Evolutionary conservation across 2,888 invertebrate species (phyloP).

Genomic region (Azorinus chamasolen): DNA sequence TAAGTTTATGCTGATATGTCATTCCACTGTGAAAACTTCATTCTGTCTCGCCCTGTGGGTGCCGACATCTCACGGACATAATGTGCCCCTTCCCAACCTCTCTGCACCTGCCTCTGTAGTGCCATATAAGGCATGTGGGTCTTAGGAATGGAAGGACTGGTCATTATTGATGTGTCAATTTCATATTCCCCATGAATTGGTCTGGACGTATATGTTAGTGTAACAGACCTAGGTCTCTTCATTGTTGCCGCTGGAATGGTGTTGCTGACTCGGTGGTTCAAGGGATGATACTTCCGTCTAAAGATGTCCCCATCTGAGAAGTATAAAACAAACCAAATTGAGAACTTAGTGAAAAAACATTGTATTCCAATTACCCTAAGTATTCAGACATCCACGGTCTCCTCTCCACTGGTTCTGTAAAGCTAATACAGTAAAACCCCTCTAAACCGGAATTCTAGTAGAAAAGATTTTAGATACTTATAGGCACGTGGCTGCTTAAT

Average conservation of each 20-base stretch:
- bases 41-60: conserved; percentile 79
- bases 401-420: too few species aligned
- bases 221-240: conserved; percentile 73
- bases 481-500: too few species aligned
- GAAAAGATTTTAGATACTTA: too few species aligned
- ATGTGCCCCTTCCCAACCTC: conserved; percentile 82
- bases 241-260: conserved; percentile 82
- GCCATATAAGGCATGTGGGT: conserved; percentile 85
- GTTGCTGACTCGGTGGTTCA: conserved; percentile 78
- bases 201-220: conserved; percentile 62
- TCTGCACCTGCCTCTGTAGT: conserved; percentile 72
- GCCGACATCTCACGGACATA: conserved; percentile 83
- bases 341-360: too few species aligned
- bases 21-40: conserved; percentile 83
- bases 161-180: conserved; percentile 77
- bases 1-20: conserved; percentile 76
- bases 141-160: conserved; percentile 82
- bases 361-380: too few species aligned
- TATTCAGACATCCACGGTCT: too few species aligned
- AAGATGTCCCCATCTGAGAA: conserved; percentile 40
- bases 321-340: too few species aligned
- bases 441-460: too few species aligned
- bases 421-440: too few species aligned
- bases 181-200: conserved; percentile 77
- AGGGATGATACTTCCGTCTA: conserved; percentile 51